These are phyloP conservation scores for Oscarella lobularis DNA, from an alignment of 37 sponge, comb jelly and placozoan genomes.

Conservation along the genomic window DNA sequence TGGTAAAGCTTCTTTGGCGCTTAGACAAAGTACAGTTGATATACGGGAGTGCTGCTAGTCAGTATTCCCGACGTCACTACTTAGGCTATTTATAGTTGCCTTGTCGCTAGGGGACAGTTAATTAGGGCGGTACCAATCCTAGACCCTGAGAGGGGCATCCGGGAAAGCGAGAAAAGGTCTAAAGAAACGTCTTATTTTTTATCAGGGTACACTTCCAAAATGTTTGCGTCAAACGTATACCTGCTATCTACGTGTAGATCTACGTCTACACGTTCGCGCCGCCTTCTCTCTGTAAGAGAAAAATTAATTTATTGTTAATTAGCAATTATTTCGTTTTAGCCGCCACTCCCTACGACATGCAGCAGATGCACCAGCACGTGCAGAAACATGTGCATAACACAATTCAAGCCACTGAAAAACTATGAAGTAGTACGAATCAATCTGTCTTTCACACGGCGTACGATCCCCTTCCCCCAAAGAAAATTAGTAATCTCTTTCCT, in stretches of 20 bases:
- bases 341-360: not conserved
- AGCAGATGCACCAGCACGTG: too few species aligned
- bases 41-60: too few species aligned
- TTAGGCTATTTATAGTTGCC: too few species aligned
- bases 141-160: too few species aligned
- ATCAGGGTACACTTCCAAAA: not conserved
- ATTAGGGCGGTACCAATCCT: too few species aligned
- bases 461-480: not conserved
- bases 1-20: too few species aligned
- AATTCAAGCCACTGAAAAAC: not conserved
- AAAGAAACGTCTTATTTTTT: too few species aligned
- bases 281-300: not conserved
- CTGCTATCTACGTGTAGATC: not conserved
- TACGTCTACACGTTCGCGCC: not conserved
- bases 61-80: too few species aligned
- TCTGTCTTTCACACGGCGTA: not conserved
- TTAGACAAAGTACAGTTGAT: too few species aligned
- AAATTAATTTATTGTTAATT: not conserved
- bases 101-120: too few species aligned
- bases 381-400: not conserved
- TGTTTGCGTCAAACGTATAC: not conserved
- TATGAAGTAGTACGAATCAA: not conserved
- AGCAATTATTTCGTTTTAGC: not conserved
- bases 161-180: too few species aligned
- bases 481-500: not conserved